A percentile compares a stretch with the other conserved stretches of the same genome.
Conservation (phyloP, 2,797 vertebrate genomes). For the Gadopsis marmoratus region DNA sequence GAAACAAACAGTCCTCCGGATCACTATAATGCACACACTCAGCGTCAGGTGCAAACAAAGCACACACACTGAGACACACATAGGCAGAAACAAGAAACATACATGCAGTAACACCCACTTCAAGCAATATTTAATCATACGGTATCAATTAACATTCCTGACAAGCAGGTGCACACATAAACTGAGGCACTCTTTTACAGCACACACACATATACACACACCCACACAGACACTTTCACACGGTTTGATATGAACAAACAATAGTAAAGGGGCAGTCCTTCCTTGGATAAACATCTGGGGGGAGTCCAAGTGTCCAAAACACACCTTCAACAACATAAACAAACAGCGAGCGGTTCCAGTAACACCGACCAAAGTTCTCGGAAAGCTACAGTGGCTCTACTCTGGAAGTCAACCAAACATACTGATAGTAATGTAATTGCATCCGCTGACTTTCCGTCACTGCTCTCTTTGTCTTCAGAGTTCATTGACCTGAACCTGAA, state of each 20-base stretch:
- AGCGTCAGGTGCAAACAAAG: conserved; percentile 16
- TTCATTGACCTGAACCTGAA: conserved; percentile 57
- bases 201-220: background rate
- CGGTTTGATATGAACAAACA: conserved; percentile 43
- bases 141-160: background rate
- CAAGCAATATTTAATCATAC: background rate
- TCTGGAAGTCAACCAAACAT: conserved; percentile 16
- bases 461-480: conserved; percentile 39
- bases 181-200: background rate
- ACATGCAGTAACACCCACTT: background rate
- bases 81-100: background rate
- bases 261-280: conserved; percentile 35
- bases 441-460: conserved; percentile 21
- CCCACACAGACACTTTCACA: conserved; percentile 16
- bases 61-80: conserved; percentile 3
- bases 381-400: conserved; percentile 21
- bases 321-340: conserved; percentile 53
- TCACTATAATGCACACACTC: conserved; percentile 3
- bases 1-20: conserved; percentile 38
- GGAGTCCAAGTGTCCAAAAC: background rate
- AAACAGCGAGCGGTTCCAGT: conserved; percentile 1
- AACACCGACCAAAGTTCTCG: conserved; percentile 26
- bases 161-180: background rate
- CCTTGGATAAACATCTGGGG: conserved; percentile 28
- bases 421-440: conserved; percentile 28